A percentile compares a stretch with the other conserved stretches of the same genome.
These are phyloP conservation scores for Auanema sp. DNA, from an alignment of 2,888 invertebrate species.

Conservation along the genomic window DNA sequence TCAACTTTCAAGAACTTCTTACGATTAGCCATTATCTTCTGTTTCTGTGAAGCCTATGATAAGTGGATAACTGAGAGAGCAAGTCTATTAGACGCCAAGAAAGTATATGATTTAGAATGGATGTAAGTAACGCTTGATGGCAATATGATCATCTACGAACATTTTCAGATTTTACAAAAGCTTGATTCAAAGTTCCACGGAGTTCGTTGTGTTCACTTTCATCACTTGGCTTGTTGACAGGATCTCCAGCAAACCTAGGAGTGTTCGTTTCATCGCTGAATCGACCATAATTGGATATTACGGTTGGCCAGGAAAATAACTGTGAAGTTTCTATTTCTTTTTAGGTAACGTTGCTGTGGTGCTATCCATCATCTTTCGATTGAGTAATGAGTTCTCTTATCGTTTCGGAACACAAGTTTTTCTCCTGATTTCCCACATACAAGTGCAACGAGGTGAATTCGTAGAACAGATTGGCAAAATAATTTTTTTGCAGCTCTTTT, in stretches of 20 bases:
- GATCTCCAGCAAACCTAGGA: constrained; percentile 1
- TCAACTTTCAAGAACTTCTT: constrained; percentile 28
- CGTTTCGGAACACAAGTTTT: constrained; percentile 57
- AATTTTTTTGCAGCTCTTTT: constrained; percentile 23
- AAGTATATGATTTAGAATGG: constrained; percentile 64
- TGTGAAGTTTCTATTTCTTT: constrained; percentile 9
- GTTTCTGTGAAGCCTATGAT: constrained; percentile 79
- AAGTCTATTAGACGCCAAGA: constrained; percentile 46
- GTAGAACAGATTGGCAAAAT: neutral
- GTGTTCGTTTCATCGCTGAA: constrained; percentile 17
- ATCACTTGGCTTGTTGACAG: constrained; percentile 23
- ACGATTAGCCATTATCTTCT: constrained; percentile 74
- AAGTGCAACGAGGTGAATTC: constrained; percentile 46
- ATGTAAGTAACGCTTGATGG: constrained; percentile 24
- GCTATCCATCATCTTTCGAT: constrained; percentile 54
- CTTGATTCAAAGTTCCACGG: constrained; percentile 25
- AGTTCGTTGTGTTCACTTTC: constrained; percentile 27
- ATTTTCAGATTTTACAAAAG: constrained; percentile 38
- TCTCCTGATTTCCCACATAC: constrained; percentile 61
- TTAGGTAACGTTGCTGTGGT: constrained; percentile 57
- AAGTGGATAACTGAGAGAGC: constrained; percentile 67
- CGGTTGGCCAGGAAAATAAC: constrained; percentile 26
- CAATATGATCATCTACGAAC: no score
- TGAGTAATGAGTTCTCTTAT: constrained; percentile 47
- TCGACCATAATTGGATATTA: constrained; percentile 50